Percentiles rank a stretch among this genome's conserved stretches.
phyloP scores from a whole-genome alignment of 2,113 vertebrate species.

The Coptodon bakossiorum region DNA sequence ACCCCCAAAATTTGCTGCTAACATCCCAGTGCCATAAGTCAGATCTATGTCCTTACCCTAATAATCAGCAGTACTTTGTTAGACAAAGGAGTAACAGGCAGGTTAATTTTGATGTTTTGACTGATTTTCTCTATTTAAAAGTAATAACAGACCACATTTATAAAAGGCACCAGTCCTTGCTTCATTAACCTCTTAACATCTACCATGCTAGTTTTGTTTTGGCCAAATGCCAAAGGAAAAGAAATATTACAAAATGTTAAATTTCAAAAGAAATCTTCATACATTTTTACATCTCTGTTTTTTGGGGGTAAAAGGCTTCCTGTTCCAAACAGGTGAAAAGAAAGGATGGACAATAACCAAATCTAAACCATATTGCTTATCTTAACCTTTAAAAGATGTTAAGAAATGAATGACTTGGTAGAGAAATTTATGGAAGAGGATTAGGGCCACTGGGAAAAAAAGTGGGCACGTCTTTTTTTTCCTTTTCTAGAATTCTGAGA shows the following conservation, averaged over 20 bases:
- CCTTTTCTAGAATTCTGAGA: neutral
- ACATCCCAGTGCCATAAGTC: neutral
- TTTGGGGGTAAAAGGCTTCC: neutral
- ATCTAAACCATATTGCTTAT: neutral
- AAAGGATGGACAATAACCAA: neutral
- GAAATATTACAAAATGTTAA: neutral
- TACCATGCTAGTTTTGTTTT: neutral
- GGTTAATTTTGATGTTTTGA: neutral
- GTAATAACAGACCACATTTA: neutral
- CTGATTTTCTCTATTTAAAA: neutral
- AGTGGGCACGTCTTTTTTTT: accelerated
- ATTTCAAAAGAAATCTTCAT: neutral
- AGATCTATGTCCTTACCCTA: neutral
- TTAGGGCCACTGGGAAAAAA: neutral
- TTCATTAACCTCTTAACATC: neutral
- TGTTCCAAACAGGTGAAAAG: neutral
- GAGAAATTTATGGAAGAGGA: neutral
- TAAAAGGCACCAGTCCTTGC: neutral
- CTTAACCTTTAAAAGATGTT: neutral
- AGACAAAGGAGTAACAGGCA: neutral
- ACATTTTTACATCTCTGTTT: neutral
- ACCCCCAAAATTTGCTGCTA: neutral
- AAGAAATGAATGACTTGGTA: neutral
- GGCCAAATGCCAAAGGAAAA: neutral
- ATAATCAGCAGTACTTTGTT: neutral